These are phyloP conservation scores for Anseranas semipalmata DNA, from an alignment of 2,113 vertebrate genomes.

Conservation along the genomic window DNA sequence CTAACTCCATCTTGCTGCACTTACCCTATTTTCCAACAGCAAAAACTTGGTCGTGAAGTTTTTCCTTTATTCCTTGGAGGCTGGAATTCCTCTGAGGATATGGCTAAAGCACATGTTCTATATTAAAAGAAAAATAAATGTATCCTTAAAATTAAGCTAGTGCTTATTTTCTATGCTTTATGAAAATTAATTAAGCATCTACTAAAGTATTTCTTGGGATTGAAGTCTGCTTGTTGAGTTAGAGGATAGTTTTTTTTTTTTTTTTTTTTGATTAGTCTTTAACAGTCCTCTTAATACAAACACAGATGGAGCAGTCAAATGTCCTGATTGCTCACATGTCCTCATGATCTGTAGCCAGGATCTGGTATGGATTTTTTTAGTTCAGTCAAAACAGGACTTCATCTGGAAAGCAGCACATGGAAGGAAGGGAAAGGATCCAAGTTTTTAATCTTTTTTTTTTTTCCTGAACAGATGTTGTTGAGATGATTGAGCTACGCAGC, in stretches of 20 bases:
- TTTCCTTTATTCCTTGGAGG: background rate
- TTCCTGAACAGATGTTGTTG: conserved; percentile 49
- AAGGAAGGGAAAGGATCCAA: conserved; percentile 54
- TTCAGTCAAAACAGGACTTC: conserved; percentile 38
- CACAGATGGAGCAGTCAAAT: conserved; percentile 44
- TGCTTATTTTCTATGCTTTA: background rate
- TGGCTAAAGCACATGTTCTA: background rate
- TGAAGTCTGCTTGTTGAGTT: background rate
- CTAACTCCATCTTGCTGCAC: background rate
- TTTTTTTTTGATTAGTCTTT: conserved; percentile 6
- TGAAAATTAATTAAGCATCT: background rate
- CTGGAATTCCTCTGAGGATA: background rate
- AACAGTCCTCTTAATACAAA: background rate
- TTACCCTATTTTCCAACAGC: background rate
- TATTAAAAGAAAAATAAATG: background rate
- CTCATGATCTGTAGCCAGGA: conserved; percentile 48
- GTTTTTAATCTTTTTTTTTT: conserved; percentile 7
- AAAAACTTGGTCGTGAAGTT: background rate
- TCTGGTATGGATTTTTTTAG: conserved; percentile 31
- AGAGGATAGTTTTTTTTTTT: background rate
- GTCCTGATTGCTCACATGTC: conserved; percentile 48
- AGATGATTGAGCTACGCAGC: conserved; percentile 11
- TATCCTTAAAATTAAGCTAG: background rate
- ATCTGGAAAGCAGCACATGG: conserved; percentile 56
- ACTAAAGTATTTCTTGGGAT: background rate